Percentiles rank a stretch among this genome's conserved stretches.
Conservation (phyloP, 2,888 invertebrate genomes). For the Acanthosoma haemorrhoidale region DNA sequence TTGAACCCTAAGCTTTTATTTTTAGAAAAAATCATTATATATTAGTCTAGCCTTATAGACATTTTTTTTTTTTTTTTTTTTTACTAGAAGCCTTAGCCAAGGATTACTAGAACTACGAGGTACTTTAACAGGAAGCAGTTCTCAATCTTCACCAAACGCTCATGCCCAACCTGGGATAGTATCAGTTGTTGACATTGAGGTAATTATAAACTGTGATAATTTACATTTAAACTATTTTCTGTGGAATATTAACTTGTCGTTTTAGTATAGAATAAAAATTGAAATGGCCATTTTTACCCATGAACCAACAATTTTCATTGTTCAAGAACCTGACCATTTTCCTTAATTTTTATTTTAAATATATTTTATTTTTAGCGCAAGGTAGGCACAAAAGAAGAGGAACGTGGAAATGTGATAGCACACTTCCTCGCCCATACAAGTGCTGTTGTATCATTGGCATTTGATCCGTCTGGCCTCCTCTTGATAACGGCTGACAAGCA, state of each 20-base stretch:
- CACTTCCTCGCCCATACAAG: constrained; percentile 85
- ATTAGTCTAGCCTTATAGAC: too few relatives aligned
- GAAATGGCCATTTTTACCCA: too few relatives aligned
- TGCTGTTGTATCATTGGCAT: constrained; percentile 81
- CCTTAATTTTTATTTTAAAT: too few relatives aligned
- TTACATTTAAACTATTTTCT: too few relatives aligned
- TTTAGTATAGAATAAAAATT: too few relatives aligned
- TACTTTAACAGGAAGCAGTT: constrained; percentile 65
- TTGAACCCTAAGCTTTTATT: not conserved
- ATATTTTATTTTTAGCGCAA: constrained; percentile 29
- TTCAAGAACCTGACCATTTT: too few relatives aligned
- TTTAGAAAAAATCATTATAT: not conserved
- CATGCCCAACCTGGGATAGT: constrained; percentile 77
- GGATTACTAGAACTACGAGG: constrained; percentile 85
- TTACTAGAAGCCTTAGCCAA: constrained; percentile 68
- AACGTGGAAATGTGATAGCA: constrained; percentile 69
- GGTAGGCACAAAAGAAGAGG: constrained; percentile 29
- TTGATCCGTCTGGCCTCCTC: constrained; percentile 85
- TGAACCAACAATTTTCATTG: too few relatives aligned
- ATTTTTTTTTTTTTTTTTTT: too few relatives aligned
- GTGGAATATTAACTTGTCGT: too few relatives aligned
- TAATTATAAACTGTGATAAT: constrained; percentile 34
- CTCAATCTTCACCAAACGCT: constrained; percentile 47
- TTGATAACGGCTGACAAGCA: constrained; percentile 85
- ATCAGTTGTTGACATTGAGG: constrained; percentile 66